These are phyloP conservation scores for Battus philenor DNA, from an alignment of 1,140 invertebrate species.

Conservation along the genomic window DNA sequence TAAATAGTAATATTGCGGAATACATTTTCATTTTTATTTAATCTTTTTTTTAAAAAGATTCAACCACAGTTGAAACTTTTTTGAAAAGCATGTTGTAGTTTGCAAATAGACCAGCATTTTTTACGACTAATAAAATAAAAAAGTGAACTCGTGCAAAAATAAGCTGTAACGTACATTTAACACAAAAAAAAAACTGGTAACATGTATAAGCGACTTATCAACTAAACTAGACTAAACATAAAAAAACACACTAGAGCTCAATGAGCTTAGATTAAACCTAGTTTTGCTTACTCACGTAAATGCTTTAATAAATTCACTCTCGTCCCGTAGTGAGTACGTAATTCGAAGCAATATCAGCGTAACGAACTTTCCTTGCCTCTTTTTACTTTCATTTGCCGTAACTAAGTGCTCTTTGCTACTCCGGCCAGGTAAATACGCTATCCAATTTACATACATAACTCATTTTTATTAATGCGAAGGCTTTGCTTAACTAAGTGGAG, in stretches of 20 bases:
- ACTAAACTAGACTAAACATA: too few species aligned
- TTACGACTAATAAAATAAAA: too few species aligned
- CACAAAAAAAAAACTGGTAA: too few species aligned
- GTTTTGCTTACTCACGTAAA: not conserved
- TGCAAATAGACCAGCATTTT: too few species aligned
- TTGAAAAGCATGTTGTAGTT: too few species aligned
- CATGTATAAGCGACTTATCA: too few species aligned
- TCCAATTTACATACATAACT: not conserved
- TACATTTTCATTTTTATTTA: too few species aligned
- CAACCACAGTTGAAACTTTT: too few species aligned
- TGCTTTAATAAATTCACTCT: conserved; percentile 6
- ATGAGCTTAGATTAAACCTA: not conserved
- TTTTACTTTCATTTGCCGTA: conserved; percentile 32
- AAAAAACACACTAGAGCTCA: not conserved
- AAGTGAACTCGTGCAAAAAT: too few species aligned
- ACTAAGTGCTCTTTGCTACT: conserved; percentile 19
- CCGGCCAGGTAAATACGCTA: not conserved
- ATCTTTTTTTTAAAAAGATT: too few species aligned
- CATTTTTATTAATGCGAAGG: not conserved
- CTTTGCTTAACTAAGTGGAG: not conserved
- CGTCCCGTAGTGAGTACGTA: conserved; percentile 13
- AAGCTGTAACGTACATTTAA: too few species aligned
- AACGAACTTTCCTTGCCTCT: conserved; percentile 15
- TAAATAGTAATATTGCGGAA: too few species aligned
- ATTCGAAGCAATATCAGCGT: conserved; percentile 9